These are phyloP conservation scores for Bucorvus abyssinicus DNA, from an alignment of 2,797 vertebrate species.

Conservation along the genomic window DNA sequence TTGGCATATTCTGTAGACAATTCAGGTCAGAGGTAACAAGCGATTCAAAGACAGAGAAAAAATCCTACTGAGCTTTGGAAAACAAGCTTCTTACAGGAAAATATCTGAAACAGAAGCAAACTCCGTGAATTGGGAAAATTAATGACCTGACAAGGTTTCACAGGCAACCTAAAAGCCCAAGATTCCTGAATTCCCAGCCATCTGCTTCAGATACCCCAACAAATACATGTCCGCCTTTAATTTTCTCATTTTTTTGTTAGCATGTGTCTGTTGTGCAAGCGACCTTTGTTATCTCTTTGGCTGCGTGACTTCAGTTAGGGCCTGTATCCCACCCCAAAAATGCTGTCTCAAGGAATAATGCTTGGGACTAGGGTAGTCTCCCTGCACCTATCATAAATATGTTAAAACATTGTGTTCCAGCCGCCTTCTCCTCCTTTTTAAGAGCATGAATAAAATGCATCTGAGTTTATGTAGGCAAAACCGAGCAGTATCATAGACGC, in stretches of 20 bases:
- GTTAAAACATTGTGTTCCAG: background rate
- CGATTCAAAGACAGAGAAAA: slow-evolving; percentile 20
- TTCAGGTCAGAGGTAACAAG: slow-evolving; percentile 49
- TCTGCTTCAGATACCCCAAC: background rate
- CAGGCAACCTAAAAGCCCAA: background rate
- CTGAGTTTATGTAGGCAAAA: background rate
- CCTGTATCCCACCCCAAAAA: background rate
- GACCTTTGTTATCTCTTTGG: background rate
- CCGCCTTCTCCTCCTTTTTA: background rate
- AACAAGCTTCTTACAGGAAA: background rate
- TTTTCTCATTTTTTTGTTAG: background rate
- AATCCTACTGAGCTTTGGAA: background rate
- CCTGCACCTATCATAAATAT: background rate
- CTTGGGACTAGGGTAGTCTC: background rate
- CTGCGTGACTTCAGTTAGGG: background rate
- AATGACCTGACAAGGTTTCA: background rate
- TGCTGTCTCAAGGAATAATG: background rate
- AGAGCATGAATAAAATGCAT: background rate
- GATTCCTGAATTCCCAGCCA: background rate
- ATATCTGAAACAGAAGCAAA: background rate
- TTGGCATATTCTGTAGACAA: slow-evolving; percentile 43
- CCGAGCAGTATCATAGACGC: background rate
- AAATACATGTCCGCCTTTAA: background rate
- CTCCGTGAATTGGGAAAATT: background rate
- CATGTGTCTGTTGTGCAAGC: fast-evolving